Percentiles rank a stretch among this genome's conserved stretches.
Conservation (phyloP, 2,113 vertebrate species). For the Archilochus colubris region DNA sequence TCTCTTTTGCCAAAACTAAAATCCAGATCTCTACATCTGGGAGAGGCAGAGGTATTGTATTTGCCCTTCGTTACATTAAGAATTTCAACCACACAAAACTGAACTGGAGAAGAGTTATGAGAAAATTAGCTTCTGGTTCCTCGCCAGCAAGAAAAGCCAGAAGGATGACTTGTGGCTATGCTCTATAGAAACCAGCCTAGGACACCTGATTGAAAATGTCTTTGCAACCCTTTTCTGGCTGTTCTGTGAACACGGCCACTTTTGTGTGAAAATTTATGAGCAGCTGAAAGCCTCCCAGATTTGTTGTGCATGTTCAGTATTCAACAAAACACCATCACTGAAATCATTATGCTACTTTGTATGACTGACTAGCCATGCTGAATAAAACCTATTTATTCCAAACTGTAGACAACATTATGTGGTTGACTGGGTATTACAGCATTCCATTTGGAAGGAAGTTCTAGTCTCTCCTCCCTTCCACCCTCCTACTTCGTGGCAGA, state of each 20-base stretch:
- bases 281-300: background rate
- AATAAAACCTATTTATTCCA: constrained; percentile 1
- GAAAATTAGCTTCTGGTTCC: background rate
- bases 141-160: background rate
- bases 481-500: constrained; percentile 36
- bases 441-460: constrained; percentile 54
- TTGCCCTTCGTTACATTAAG: background rate
- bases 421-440: constrained; percentile 14
- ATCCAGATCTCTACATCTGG: background rate
- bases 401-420: constrained; percentile 43
- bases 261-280: background rate
- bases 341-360: background rate
- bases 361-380: background rate
- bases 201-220: background rate
- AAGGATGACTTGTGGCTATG: background rate
- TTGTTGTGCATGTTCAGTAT: background rate
- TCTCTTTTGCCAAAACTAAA: background rate
- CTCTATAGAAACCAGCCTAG: background rate
- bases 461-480: constrained; percentile 40
- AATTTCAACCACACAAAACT: background rate
- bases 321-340: background rate
- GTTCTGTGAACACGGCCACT: background rate
- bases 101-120: background rate
- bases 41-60: background rate
- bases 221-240: background rate